Evolutionary conservation across 2,797 vertebrate genomes (phyloP).

Genomic region (Gobio occitaniae): DNA sequence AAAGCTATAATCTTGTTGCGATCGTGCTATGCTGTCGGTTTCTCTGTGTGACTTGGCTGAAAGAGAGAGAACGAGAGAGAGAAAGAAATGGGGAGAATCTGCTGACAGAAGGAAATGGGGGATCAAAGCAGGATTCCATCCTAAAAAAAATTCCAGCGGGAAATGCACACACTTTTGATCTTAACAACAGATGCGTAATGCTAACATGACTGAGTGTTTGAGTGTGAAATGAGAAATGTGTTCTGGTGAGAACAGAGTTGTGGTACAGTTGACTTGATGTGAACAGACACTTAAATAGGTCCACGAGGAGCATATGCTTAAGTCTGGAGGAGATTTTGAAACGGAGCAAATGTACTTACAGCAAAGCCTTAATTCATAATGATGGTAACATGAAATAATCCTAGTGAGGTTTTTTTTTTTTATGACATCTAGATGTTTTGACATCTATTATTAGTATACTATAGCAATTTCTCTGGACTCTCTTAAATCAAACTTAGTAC

Average conservation of each 20-base stretch:
- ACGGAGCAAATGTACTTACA: not conserved
- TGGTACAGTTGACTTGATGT: slow-evolving; percentile 32
- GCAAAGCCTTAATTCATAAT: not conserved
- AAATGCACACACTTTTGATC: slow-evolving; percentile 57
- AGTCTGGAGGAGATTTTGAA: slow-evolving; percentile 17
- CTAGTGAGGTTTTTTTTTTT: not conserved
- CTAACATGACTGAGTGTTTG: slow-evolving; percentile 47
- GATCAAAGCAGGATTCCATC: slow-evolving; percentile 54
- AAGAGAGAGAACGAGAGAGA: slow-evolving; percentile 9
- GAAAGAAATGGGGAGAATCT: slow-evolving; percentile 14
- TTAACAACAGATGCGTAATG: slow-evolving; percentile 52
- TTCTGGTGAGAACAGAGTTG: slow-evolving; percentile 13
- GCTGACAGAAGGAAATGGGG: slow-evolving; percentile 54
- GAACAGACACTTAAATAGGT: slow-evolving; percentile 41
- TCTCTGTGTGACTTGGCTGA: slow-evolving; percentile 27
- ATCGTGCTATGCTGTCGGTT: slow-evolving; percentile 44
- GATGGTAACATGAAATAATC: not conserved
- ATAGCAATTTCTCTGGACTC: not conserved
- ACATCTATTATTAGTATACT: not conserved
- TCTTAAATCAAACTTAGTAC: not conserved
- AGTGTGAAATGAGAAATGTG: slow-evolving; percentile 34
- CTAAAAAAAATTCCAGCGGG: slow-evolving; percentile 40
- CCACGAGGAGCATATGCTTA: slow-evolving; percentile 11
- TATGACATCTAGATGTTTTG: not conserved
- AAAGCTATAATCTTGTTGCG: slow-evolving; percentile 50